Evolutionary conservation across 1,140 invertebrate genomes (phyloP).

Genomic region (Metaphire vulgaris): DNA sequence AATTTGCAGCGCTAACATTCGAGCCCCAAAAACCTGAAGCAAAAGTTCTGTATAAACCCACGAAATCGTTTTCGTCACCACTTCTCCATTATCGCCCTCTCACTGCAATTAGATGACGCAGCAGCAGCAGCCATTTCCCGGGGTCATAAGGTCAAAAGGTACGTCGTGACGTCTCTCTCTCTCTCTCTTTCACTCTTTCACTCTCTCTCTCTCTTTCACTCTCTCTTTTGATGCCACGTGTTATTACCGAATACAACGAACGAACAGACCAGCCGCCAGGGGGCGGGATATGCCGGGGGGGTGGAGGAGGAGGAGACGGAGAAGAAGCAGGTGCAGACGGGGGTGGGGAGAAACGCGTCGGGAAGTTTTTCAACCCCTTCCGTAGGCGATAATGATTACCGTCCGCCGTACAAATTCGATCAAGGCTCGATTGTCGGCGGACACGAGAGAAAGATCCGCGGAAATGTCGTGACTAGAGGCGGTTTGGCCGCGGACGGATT

Average conservation of each 20-base stretch:
- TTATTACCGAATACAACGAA: neutral
- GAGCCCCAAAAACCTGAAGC: neutral
- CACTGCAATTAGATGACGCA: too few species aligned
- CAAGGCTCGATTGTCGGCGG: too few species aligned
- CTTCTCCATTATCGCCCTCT: neutral
- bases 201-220: neutral
- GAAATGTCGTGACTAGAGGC: too few species aligned
- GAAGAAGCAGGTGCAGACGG: too few species aligned
- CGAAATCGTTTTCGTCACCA: neutral
- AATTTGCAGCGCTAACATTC: neutral
- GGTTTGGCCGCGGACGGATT: too few species aligned
- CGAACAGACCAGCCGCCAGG: too few species aligned
- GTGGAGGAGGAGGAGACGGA: too few species aligned
- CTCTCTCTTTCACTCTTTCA: neutral
- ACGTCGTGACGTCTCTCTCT: neutral
- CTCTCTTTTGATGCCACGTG: neutral
- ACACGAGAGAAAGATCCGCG: too few species aligned
- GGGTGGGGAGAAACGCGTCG: neutral
- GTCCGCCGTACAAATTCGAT: neutral
- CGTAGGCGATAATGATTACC: neutral
- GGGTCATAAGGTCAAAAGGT: too few species aligned
- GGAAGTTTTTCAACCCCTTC: neutral
- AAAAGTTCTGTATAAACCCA: neutral
- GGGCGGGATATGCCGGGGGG: too few species aligned
- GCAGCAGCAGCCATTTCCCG: too few species aligned